Evolutionary conservation across 2,888 invertebrate genomes (phyloP), one percentile per base, ranked within the genome.

Genomic region (Lypha dubia): DNA sequence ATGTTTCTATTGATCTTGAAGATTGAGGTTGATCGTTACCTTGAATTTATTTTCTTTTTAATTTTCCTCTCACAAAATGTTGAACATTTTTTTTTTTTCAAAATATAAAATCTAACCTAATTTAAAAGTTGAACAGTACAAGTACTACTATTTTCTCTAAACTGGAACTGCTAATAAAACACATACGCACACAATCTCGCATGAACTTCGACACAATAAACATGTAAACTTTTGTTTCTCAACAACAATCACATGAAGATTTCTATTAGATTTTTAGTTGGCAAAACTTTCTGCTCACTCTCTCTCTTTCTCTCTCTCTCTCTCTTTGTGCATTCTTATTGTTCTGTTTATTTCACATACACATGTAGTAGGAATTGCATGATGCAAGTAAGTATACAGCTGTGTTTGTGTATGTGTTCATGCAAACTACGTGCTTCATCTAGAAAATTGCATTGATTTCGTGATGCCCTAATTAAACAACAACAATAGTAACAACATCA

Each of bases 391-490:
- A 5, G n/a, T n/a, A n/a, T n/a, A n/a, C n/a, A n/a, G n/a, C n/a
- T n/a, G n/a, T 44, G 46, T 74, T 68, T 73, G 58, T 84, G 51
- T 49, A 4, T 65, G 74, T 65, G 67, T 81, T 56, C 77, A 84
- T 73, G 60, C 56, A 63, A 77, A 81, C 44, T 77, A 84, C 84
- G 81, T 81, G 84, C 77, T 84, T 84, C 77, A 81, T 84, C 58
- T 56, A 65, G 65, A 22, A 80, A 84, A 80, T 80, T 81, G 73
- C 81, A 84, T 84, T 84, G 84, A 81, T 81, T 84, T 81, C 73
- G 68, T 65, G 77, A 77, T 62, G 84, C 68, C 77, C 81, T 84
- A 81, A 84, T 84, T 81, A 80, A 84, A 71, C 67, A 62, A 67
- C 32, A 70, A 79, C 53, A 56, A n/a, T n/a, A n/a, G n/a, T n/a